Evolutionary conservation across 2,113 vertebrate species (phyloP), one percentile per base, ranked within the genome.

Genomic region (Elanoides forficatus): DNA sequence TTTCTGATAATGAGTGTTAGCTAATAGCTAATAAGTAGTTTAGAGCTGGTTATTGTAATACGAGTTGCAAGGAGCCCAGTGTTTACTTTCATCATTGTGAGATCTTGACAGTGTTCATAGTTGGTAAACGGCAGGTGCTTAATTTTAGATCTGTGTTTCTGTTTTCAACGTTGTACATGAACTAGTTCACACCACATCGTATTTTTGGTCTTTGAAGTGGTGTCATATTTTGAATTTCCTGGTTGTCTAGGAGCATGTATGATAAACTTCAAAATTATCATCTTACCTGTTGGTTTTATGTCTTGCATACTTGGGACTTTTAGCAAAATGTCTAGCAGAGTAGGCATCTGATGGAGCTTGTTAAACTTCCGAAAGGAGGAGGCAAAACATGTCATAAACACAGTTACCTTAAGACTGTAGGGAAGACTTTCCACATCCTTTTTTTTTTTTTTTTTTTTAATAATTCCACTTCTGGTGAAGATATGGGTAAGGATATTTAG

Each of bases 101-200:
- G 16, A 36, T 53, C 12, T 52, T 2, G 2, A 1, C 6, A 30
- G 10, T 8, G 11, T 60, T 80, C 13, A 1, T n/a, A 48, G 29
- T 5, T 71, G 48, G 38, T 50, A 50, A 40, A 38, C 16, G 76
- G 18, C 9, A 29, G 11, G 30, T 73, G 4, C 21, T 93, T 34
- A 8, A 7, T 50, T n/a, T 62, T 73, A 65, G 13, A 22, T 60
- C 38, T 48, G 20, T 40, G 5, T 65, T 80, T 67, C 17, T 45
- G 5, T 74, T 87, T 23, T 67, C 52, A 82, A 21, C 2, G 2
- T 36, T 22, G 13, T 9, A 8, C 0, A 0, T 40, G 1, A 71
- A 22, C 10, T 70, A 13, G 6, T 43, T 59, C 10, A 13, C 12
- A 16, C 25, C 4, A 8, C 11, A 25, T 63, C 3, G 0, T 26